Conservation (phyloP, 1,140 invertebrate genomes). For the Tetramorium alpestre region DNA sequence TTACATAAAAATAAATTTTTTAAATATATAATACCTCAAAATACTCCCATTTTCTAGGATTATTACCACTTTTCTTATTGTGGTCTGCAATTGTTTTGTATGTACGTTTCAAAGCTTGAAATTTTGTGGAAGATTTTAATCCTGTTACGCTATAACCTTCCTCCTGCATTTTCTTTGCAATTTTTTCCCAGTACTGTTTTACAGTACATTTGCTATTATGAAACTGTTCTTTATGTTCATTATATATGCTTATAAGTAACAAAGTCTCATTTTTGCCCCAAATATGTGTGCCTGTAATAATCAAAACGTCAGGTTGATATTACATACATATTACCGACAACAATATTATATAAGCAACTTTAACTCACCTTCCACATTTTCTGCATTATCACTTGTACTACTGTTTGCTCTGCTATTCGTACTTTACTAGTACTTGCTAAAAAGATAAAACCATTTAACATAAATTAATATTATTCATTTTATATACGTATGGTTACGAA, state of each 20-base stretch:
- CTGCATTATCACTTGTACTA: not conserved
- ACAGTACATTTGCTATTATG: not conserved
- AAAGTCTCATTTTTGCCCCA: not conserved
- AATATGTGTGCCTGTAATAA: not conserved
- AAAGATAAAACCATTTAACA: not conserved
- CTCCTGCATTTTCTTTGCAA: not conserved
- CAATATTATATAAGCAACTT: not conserved
- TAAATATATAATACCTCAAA: not conserved
- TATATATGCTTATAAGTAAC: not conserved
- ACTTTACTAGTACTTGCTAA: not conserved
- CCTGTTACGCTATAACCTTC: conserved; percentile 1
- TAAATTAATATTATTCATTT: not conserved
- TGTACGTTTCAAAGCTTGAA: not conserved
- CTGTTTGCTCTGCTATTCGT: not conserved
- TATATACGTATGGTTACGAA: not conserved
- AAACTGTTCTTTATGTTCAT: not conserved
- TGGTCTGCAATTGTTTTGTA: not conserved
- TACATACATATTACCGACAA: too few relatives aligned
- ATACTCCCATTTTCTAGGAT: not conserved
- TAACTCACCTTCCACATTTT: not conserved
- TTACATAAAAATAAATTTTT: conserved; percentile 5
- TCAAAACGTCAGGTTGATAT: too few relatives aligned
- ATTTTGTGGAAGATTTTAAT: not conserved
- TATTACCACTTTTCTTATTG: not conserved
- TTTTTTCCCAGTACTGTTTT: not conserved